Base-by-base conservation (phyloP, 2,888 invertebrate species). In the Fragum fragum region DNA sequence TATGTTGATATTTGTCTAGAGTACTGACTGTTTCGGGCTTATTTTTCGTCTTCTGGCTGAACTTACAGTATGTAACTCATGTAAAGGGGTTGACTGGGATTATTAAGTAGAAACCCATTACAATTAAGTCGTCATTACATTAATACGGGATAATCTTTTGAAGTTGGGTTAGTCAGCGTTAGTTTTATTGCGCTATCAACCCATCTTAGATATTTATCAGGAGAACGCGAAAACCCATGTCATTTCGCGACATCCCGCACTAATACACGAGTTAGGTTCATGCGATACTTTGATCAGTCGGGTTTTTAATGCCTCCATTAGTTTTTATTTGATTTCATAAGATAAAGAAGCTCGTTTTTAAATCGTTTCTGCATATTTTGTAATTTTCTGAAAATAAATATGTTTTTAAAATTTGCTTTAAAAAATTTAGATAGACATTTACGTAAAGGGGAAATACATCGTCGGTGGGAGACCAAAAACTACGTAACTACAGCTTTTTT, bases 261-360 rank as follows among this genome's bases (percentile, higher is more conserved):
- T 14, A 57, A 57, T 57, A 57, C 23, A 57, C 14, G 57, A 21
- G 21, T n/a, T 23, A 2, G 3, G 18, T 26, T 23, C 57, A 23
- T 57, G 57, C 57, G 26, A 57, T n/a, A 26, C 57, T 57, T 57
- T 57, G 57, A 57, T 57, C 57, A 57, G 23, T 57, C 57, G 57
- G 23, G 57, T 6, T 57, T 47, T 47, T 47, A 47, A 47, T 9
- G n/a, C 47, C 47, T 1, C 14, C 16, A 47, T 47, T 47, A 47
- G 47, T 47, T 47, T 47, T 47, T 47, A 47, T 47, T 47, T 14
- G 47, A 47, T 47, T 47, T 47, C 47, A 18, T 18, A 16, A 47
- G 47, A 47, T 47, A 47, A 47, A 47, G 47, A 47, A 47, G 14
- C 16, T 47, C 7, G 14, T 47, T 9, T 47, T 47, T 14, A 9